Conservation (phyloP, 2,888 invertebrate species). For the Beris morrisii region DNA sequence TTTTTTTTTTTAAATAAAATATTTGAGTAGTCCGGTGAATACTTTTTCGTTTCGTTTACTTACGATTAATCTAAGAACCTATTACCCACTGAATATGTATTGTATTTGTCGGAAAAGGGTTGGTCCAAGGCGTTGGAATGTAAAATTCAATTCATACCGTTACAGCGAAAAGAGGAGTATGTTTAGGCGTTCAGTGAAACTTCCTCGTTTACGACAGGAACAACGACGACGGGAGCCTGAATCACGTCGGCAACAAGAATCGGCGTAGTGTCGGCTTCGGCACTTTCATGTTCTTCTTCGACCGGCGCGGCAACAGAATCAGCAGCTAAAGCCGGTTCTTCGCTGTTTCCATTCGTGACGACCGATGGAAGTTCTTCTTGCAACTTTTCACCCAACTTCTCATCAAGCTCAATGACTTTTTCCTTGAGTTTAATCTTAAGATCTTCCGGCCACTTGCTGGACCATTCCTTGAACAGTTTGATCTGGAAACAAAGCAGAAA, state of each 20-base stretch:
- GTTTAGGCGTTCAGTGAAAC: constrained; percentile 20
- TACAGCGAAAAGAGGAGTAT: not conserved
- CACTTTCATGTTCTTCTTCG: constrained; percentile 1
- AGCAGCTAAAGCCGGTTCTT: not conserved
- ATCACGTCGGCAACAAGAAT: not conserved
- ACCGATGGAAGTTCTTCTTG: constrained; percentile 56
- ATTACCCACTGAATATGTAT: no score
- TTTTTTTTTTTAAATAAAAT: no score
- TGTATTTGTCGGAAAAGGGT: no score
- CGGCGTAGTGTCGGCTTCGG: not conserved
- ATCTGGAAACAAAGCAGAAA: constrained; percentile 58
- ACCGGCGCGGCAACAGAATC: not conserved
- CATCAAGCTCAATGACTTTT: constrained; percentile 71
- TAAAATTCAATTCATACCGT: no score
- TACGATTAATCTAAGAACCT: no score
- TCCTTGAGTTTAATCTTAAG: constrained; percentile 71
- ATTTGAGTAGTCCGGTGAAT: no score
- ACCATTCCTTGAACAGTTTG: constrained; percentile 84
- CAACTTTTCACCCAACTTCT: constrained; percentile 72
- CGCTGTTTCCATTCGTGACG: constrained; percentile 16
- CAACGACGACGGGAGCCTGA: not conserved
- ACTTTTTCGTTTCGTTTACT: no score
- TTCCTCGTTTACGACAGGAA: constrained; percentile 25
- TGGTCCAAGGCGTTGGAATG: no score
- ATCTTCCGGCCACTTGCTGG: constrained; percentile 73